These are phyloP conservation scores for Raja brachyura DNA, from an alignment of 2,113 vertebrate species.

Conservation along the genomic window DNA sequence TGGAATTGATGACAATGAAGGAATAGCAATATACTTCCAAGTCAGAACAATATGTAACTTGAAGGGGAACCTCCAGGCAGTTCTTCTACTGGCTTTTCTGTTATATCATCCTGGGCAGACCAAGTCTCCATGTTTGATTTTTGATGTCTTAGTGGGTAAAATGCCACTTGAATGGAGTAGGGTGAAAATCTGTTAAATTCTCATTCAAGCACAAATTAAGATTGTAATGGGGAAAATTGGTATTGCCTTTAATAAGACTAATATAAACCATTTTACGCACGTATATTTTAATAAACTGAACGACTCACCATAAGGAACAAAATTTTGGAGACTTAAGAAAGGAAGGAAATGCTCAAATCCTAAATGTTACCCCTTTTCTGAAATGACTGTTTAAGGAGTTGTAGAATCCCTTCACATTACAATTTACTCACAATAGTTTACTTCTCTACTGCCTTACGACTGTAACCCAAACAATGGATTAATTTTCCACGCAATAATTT, in stretches of 20 bases:
- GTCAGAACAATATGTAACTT: too few relatives aligned
- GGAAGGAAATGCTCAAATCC: not conserved
- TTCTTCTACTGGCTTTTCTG: not conserved
- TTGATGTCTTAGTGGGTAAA: not conserved
- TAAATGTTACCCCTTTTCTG: not conserved
- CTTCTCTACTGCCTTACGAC: not conserved
- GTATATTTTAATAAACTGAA: not conserved
- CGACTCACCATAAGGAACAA: not conserved
- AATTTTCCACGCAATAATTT: not conserved
- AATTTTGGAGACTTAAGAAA: not conserved
- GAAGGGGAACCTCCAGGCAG: too few relatives aligned
- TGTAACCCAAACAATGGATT: not conserved
- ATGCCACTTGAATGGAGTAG: not conserved
- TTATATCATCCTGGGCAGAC: not conserved
- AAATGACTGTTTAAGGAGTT: not conserved
- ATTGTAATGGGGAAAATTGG: not conserved
- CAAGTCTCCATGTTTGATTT: not conserved
- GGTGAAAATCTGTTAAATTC: not conserved
- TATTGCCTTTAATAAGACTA: too few relatives aligned
- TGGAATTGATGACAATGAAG: too few relatives aligned
- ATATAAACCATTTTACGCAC: too few relatives aligned
- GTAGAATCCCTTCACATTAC: not conserved
- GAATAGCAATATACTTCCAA: too few relatives aligned
- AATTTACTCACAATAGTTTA: not conserved
- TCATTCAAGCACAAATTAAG: not conserved